Evolutionary conservation across 1,140 invertebrate species (phyloP), one percentile per base, ranked within the genome.

Genomic region (Spodoptera litura): DNA sequence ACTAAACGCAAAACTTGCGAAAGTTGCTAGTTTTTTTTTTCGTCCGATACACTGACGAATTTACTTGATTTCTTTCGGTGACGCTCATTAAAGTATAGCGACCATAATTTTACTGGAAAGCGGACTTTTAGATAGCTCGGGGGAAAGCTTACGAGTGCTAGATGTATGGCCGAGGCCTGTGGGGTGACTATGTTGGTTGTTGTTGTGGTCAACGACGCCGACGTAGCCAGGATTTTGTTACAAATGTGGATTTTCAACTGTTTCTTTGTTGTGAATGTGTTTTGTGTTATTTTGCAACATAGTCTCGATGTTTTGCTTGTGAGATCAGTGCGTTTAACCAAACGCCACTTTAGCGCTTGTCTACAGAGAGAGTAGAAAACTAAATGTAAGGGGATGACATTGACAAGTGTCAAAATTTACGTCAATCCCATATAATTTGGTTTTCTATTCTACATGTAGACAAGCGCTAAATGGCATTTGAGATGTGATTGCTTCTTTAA

Each of bases 21-120:
- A 85, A 85, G 81, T 81, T n/a, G 9, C 44, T 56, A 49, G 58
- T 15, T 20, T 66, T 82, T 82, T 84, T 85, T 87, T 83, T 85
- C 81, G 74, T 77, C 27, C 72, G 49, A 81, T 73, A 83, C 80
- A 85, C 81, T 80, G 9, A 73, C 79, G 76, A 84, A 61, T 78
- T 81, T 78, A 58, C 80, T 81, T 81, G 82, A 87, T 90, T 89
- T 88, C 87, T 88, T 87, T 87, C 85, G 84, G 85, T 79, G 83
- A 81, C 83, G 83, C 79, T 88, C 77, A 83, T 85, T 86, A 85
- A 44, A 38, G 53, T 83, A 80, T n/a, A 31, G 83, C 64, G 79
- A 83, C 82, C 72, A 86, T 82, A 44, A 80, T 72, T 84, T 78
- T 78, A 62, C 70, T 52, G 58, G 74, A 78, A 71, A 78, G 62